Conservation (phyloP, 2,888 invertebrate genomes). For the Empis stercorea region DNA sequence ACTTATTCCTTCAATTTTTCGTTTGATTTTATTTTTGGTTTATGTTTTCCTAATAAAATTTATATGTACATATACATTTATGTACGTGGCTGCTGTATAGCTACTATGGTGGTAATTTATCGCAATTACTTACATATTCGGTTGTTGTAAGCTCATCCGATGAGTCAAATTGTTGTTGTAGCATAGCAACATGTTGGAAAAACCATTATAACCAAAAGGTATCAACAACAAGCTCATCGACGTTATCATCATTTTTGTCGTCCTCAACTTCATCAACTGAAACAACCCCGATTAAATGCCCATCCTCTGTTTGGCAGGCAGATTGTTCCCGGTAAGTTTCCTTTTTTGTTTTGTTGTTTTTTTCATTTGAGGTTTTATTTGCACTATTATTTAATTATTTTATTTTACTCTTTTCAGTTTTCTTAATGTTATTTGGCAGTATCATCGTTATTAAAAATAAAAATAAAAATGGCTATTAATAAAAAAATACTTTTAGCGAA, state of each 20-base stretch:
- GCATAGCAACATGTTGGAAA: slow-evolving; percentile 6
- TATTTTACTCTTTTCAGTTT: slow-evolving; percentile 5
- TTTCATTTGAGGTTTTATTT: neutral
- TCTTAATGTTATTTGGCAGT: neutral
- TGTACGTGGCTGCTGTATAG: slow-evolving; percentile 17
- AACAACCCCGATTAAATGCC: slow-evolving; percentile 30
- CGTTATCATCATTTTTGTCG: slow-evolving; percentile 14
- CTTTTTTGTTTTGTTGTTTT: too few relatives aligned
- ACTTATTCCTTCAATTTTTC: too few relatives aligned
- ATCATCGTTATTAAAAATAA: too few relatives aligned
- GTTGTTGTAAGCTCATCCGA: slow-evolving; percentile 38
- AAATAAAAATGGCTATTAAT: too few relatives aligned
- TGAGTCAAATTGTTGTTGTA: slow-evolving; percentile 32
- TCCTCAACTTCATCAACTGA: slow-evolving; percentile 20
- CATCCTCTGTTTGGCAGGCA: slow-evolving; percentile 47
- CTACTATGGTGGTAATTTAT: slow-evolving; percentile 35
- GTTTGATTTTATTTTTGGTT: too few relatives aligned
- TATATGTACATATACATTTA: too few relatives aligned
- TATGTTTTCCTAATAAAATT: too few relatives aligned
- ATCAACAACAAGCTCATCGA: slow-evolving; percentile 15
- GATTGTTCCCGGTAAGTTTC: slow-evolving; percentile 50
- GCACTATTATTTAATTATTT: neutral
- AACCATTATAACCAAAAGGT: slow-evolving; percentile 4
- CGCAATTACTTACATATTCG: slow-evolving; percentile 37
- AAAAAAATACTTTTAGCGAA: too few relatives aligned